Evolutionary conservation across 1,140 invertebrate species (phyloP).

Genomic region (Drosophila pectinifera): DNA sequence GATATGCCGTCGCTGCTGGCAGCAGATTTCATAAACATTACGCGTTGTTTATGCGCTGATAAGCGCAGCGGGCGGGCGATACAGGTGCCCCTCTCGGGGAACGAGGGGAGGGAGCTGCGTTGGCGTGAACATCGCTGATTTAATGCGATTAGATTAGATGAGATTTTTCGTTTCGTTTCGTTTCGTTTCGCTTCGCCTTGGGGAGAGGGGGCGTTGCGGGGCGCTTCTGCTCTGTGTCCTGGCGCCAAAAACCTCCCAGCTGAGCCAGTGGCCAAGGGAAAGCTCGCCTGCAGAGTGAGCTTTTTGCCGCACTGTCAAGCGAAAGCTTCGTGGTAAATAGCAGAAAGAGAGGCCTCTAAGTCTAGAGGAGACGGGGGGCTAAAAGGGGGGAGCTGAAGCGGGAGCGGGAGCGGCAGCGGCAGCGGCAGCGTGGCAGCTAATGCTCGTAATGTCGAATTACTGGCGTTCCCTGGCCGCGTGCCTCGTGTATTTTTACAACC

Average conservation of each 20-base stretch:
- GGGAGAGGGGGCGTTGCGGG: too few relatives aligned
- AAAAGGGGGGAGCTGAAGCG: neutral
- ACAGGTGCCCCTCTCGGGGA: neutral
- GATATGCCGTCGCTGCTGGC: neutral
- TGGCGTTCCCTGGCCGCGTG: slow-evolving; percentile 58
- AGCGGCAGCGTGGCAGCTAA: slow-evolving; percentile 53
- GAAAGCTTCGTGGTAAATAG: slow-evolving; percentile 67
- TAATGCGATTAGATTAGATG: slow-evolving; percentile 72
- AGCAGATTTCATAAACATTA: slow-evolving; percentile 35
- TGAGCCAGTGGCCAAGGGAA: slow-evolving; percentile 27
- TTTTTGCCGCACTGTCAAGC: slow-evolving; percentile 34
- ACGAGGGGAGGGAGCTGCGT: neutral
- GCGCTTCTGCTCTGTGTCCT: slow-evolving; percentile 31
- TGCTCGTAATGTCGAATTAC: slow-evolving; percentile 77
- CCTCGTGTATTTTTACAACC: slow-evolving; percentile 35
- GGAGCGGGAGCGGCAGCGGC: slow-evolving; percentile 9
- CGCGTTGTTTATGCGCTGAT: slow-evolving; percentile 38
- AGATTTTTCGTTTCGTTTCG: slow-evolving; percentile 52
- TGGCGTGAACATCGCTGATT: slow-evolving; percentile 56
- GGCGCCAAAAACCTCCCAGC: slow-evolving; percentile 65
- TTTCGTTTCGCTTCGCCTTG: neutral
- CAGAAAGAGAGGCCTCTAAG: slow-evolving; percentile 11
- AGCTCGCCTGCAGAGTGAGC: slow-evolving; percentile 49
- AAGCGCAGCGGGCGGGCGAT: slow-evolving; percentile 14
- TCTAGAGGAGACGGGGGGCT: too few relatives aligned